Base-by-base conservation (phyloP, 2,797 vertebrate species). In the Poecile montanus region DNA sequence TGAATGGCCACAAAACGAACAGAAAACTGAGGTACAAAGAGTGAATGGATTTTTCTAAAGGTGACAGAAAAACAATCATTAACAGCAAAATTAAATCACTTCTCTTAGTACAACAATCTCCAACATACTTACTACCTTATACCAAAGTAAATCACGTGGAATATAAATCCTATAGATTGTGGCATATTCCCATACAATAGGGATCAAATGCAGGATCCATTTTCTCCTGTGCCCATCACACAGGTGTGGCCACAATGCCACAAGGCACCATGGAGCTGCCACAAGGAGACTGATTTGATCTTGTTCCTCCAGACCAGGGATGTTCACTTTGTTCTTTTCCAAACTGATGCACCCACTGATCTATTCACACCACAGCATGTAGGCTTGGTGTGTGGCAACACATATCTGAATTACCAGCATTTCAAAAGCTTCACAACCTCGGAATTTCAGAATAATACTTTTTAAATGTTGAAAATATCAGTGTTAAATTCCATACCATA, bases 341-440 rank as follows among this genome's bases (percentile, higher is more conserved):
- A 74, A 44, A 30, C n/a, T 7, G 58, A 83, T 73, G 47, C 34
- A 80, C 34, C 7, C 4, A 4, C 19, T 30, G 38, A 38, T 18
- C 45, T 32, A 13, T 1, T 22, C 34, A 15, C 23, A 70, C 11
- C 26, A 11, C 0, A 61, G 30, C 26, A 11, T 0, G 0, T 0
- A 40, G 32, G 27, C 21, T 9, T 36, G 38, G 36, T 54, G 42
- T 30, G 32, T 17, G 32, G 53, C 16, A 40, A 73, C 2, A 25
- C 7, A 1, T 0, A 34, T 7, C 23, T 84, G 38, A 68, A 48
- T 21, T 36, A 66, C 3, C 19, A 44, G 38, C 38, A 57, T 32
- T 53, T 63, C 20, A 26, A 78, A 86, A 86, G 48, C 32, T 38
- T 38, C 53, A 53, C 19, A 47, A 17, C 22, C 30, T 21, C 17